phyloP scores from a whole-genome alignment of 2,113 vertebrate genomes.

The rabbit (Oryctolagus cuniculus) region DNA sequence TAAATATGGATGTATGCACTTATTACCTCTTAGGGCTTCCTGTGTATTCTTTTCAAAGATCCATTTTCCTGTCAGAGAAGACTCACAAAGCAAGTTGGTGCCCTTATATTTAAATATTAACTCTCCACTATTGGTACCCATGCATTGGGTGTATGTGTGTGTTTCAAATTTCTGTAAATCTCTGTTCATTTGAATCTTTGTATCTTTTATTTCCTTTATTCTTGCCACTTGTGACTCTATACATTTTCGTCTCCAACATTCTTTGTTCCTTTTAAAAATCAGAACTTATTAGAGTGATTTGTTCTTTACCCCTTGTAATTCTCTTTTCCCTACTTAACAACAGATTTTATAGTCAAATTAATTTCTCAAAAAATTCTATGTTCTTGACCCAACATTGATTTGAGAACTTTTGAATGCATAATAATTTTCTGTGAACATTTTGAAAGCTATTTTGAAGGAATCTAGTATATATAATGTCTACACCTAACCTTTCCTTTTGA shows the following conservation, averaged over 20 bases:
- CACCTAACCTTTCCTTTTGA: neutral
- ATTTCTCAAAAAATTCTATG: neutral
- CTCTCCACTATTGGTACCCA: neutral
- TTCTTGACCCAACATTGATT: neutral
- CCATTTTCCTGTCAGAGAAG: neutral
- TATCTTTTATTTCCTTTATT: neutral
- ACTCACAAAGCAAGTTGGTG: neutral
- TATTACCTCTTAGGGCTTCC: neutral
- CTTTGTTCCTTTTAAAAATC: slow-evolving; percentile 9
- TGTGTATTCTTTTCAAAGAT: neutral
- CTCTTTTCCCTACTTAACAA: neutral
- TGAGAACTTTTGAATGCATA: neutral
- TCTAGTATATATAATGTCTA: neutral
- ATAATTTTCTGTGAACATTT: neutral
- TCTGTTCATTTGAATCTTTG: neutral
- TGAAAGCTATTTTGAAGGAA: neutral
- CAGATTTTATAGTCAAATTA: neutral
- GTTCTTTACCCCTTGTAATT: neutral
- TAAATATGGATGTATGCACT: neutral
- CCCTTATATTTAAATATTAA: neutral
- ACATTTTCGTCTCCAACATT: neutral
- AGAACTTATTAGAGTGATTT: neutral
- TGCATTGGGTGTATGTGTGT: neutral
- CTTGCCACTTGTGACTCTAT: neutral
- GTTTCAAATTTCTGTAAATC: neutral